Evolutionary conservation across 2,113 vertebrate genomes (phyloP).

Genomic region (Saccopteryx leptura): DNA sequence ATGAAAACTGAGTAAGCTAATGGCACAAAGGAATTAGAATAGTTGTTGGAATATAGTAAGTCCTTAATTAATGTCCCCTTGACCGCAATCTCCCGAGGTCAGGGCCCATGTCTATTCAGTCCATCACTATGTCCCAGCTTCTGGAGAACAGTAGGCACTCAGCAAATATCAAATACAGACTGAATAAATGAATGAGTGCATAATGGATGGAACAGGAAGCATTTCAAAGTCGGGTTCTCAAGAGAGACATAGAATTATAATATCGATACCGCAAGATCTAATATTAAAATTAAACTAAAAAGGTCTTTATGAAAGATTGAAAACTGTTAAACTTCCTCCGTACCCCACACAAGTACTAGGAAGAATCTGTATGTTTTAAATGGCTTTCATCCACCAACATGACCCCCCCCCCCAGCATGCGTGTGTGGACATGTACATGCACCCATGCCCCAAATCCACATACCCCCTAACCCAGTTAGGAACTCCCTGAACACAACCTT

Average conservation of each 20-base stretch:
- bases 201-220: background rate
- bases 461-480: background rate
- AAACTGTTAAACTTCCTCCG: background rate
- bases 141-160: background rate
- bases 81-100: background rate
- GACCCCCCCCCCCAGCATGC: background rate
- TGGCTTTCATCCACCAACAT: background rate
- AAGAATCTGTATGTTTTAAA: background rate
- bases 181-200: background rate
- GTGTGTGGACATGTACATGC: too few species aligned
- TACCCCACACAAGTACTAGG: background rate
- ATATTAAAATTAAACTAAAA: constrained; percentile 53
- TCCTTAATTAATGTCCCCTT: background rate
- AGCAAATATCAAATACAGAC: background rate
- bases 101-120: background rate
- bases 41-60: background rate
- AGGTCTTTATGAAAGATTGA: background rate
- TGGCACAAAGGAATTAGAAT: background rate
- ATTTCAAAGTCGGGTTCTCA: background rate
- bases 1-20: background rate
- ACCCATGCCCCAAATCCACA: background rate
- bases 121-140: background rate
- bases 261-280: background rate
- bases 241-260: background rate
- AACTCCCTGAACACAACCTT: background rate